phyloP scores from a whole-genome alignment of 1,140 invertebrate species.

The Micrasema longulum region DNA sequence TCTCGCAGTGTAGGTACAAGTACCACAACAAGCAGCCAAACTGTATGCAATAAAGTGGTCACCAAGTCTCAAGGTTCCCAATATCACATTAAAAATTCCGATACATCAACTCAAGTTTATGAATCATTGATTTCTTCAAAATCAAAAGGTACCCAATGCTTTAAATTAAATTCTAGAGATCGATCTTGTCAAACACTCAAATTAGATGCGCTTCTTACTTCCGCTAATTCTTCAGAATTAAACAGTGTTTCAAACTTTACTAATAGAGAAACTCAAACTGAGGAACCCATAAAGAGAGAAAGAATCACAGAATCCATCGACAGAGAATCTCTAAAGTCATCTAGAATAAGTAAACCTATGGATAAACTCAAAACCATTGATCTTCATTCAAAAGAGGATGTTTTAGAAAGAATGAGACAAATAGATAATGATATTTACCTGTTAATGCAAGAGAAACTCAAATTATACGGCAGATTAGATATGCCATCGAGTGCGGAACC shows the following conservation, averaged over 20 bases:
- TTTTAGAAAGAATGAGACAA: conserved; percentile 62
- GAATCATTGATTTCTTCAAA: conserved; percentile 49
- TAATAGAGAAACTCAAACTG: conserved; percentile 37
- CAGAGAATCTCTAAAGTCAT: conserved; percentile 3
- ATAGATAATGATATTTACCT: conserved; percentile 67
- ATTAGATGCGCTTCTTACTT: conserved; percentile 25
- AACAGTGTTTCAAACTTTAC: conserved; percentile 5
- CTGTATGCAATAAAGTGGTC: neutral
- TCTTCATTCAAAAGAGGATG: conserved; percentile 9
- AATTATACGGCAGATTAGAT: conserved; percentile 64
- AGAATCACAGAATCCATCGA: neutral
- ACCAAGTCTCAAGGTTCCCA: conserved; percentile 45
- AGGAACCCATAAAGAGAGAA: conserved; percentile 9
- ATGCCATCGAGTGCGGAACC: neutral
- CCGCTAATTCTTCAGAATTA: conserved; percentile 7
- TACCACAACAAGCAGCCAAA: conserved; percentile 18
- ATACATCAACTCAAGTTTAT: conserved; percentile 49
- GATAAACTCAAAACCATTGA: conserved; percentile 3
- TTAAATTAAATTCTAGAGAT: conserved; percentile 24
- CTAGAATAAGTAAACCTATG: conserved; percentile 8
- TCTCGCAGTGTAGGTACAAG: too few relatives aligned
- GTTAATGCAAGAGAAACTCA: conserved; percentile 66
- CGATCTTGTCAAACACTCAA: conserved; percentile 38
- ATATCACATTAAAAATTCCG: conserved; percentile 42
- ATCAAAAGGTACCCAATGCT: conserved; percentile 45